These are phyloP conservation scores for Rhynchomys soricoides DNA, from an alignment of 2,113 vertebrate genomes.

Conservation along the genomic window DNA sequence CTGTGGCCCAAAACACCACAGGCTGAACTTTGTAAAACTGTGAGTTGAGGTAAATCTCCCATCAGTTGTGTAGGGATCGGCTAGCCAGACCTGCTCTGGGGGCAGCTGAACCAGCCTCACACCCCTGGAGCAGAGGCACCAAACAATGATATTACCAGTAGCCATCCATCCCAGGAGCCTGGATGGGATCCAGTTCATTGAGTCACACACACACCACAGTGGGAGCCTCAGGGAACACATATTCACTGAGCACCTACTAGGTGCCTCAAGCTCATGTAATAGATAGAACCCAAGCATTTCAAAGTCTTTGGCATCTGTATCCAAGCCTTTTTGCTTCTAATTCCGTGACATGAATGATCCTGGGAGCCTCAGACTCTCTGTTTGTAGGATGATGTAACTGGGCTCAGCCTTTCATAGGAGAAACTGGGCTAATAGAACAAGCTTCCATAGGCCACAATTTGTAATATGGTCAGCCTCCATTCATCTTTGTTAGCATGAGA, in stretches of 20 bases:
- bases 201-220: too few species aligned
- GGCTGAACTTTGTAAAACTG: too few species aligned
- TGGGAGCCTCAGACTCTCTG: not conserved
- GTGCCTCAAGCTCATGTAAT: fast-evolving
- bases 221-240: not conserved
- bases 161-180: fast-evolving
- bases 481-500: not conserved
- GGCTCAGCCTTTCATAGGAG: not conserved
- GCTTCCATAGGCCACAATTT: not conserved
- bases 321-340: not conserved
- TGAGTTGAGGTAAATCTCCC: not conserved
- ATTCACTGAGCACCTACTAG: not conserved
- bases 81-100: not conserved
- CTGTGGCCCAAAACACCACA: not conserved
- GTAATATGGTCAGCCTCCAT: not conserved
- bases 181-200: too few species aligned
- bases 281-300: not conserved
- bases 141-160: too few species aligned
- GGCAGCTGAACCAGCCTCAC: not conserved
- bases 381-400: not conserved
- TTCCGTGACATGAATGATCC: not conserved
- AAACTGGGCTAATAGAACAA: not conserved
- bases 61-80: not conserved
- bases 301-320: not conserved
- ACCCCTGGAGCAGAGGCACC: not conserved